Evolutionary conservation across 2,888 invertebrate genomes (phyloP).

Genomic region (Philaethria dido): DNA sequence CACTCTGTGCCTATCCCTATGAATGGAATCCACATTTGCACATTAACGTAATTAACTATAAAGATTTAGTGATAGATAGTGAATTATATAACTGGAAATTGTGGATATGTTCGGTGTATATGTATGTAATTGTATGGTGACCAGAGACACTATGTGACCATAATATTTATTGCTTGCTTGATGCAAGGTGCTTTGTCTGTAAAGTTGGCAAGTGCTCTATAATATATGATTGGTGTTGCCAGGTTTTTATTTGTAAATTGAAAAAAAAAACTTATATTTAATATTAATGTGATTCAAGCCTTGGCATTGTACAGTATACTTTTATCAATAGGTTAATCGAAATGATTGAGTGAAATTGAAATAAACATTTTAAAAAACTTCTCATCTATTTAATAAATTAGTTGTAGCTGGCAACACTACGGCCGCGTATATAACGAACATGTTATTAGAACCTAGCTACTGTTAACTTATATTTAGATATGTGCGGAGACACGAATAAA

Average conservation of each 20-base stretch:
- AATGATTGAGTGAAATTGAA: constrained; percentile 15
- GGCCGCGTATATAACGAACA: constrained; percentile 32
- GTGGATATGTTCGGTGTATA: constrained; percentile 6
- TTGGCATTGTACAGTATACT: constrained; percentile 23
- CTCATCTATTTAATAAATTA: constrained; percentile 15
- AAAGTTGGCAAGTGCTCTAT: constrained; percentile 22
- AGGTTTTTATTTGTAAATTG: constrained; percentile 14
- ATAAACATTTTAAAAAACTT: constrained; percentile 19
- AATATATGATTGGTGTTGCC: constrained; percentile 23
- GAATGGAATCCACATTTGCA: constrained; percentile 25
- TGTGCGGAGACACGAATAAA: constrained; percentile 45
- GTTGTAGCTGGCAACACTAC: constrained; percentile 23
- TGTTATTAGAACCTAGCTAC: constrained; percentile 37
- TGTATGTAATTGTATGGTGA: constrained; percentile 12
- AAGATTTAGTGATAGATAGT: constrained; percentile 29
- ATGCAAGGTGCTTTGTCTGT: constrained; percentile 28
- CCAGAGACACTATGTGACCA: constrained; percentile 31
- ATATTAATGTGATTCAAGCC: constrained; percentile 15
- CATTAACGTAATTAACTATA: constrained; percentile 26
- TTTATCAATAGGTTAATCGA: constrained; percentile 12
- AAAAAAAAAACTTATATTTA: constrained; percentile 4
- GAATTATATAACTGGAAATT: constrained; percentile 30
- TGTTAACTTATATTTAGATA: constrained; percentile 42
- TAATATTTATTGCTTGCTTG: constrained; percentile 39
- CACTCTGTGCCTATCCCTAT: background rate